Evolutionary conservation across 2,113 vertebrate genomes (phyloP).

Genomic region (Capra hircus): DNA sequence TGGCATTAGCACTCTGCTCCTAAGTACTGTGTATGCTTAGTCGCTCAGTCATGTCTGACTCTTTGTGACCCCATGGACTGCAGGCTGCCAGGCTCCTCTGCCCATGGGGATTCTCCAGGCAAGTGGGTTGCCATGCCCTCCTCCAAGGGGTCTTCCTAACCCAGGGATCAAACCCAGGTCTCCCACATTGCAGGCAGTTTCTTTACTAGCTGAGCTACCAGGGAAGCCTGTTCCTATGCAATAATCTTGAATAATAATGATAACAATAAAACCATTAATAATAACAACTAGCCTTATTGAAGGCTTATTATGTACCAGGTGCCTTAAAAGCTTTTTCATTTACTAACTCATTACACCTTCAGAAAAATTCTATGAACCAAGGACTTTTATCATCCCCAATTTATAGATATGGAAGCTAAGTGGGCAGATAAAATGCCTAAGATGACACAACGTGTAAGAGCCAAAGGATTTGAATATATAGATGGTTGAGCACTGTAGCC

Average conservation of each 20-base stretch:
- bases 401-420: background rate
- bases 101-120: background rate
- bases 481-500: no score
- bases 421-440: background rate
- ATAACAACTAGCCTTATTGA: background rate
- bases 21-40: background rate
- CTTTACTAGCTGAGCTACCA: background rate
- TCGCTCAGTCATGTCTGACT: accelerated
- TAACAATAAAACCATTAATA: background rate
- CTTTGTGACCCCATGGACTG: background rate
- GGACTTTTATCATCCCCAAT: background rate
- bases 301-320: background rate
- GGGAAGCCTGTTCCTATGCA: background rate
- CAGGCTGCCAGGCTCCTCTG: background rate
- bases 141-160: background rate
- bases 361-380: background rate
- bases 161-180: background rate
- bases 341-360: background rate
- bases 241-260: background rate
- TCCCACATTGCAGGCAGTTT: background rate
- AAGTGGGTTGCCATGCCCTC: background rate
- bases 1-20: background rate
- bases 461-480: background rate
- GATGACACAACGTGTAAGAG: accelerated
- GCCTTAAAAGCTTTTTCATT: background rate